Base-by-base conservation (phyloP, 1,140 invertebrate genomes). In the Tribolium castaneum region DNA sequence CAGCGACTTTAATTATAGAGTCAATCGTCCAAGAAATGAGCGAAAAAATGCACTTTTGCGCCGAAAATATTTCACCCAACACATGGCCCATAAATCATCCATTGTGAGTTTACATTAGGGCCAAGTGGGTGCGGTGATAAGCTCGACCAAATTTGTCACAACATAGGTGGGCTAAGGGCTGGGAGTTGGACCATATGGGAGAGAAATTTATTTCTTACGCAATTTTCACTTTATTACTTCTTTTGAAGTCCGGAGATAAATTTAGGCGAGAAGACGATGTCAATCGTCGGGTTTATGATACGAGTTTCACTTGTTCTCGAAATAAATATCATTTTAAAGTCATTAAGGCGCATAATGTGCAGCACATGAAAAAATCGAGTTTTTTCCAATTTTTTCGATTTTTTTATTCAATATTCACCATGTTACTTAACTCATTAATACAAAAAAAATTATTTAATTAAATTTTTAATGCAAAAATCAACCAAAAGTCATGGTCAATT, bases 241-340 rank as follows among this genome's bases (percentile, higher is more conserved):
- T 45, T 45, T 45, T 45, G 39, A 45, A 45, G 35, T 39, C 10
- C 22, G 22, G 5, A 7, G 39, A 6, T 45, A 45, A 4, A 10
- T 45, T 45, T 45, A 10, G 39, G 2, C 6, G 7, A 45, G n/a
- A 10, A n/a, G 39, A 39, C 34, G 56, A 51, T 66, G 50, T 76
- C 75, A 50, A 49, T 76, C 75, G 54, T 49, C 75, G 30, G 45
- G 34, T 62, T 62, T 75, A 62, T 62, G 54, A 54, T 59, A 34
- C 13, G 16, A 35, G 59, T 76, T 76, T 76, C 19, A 30, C 14
- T 59, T 70, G 45, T 45, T 51, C 25, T 52, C 19, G 16, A 75
- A 75, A 75, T 75, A 75, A 75, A 75, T 52, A 59, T 75, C 30
- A 75, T 75, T 75, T 56, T 34, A 59, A 75, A 75, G 16, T 19